These are phyloP conservation scores for Hydrotaea cyrtoneurina DNA, from an alignment of 2,888 invertebrate species.

Conservation along the genomic window DNA sequence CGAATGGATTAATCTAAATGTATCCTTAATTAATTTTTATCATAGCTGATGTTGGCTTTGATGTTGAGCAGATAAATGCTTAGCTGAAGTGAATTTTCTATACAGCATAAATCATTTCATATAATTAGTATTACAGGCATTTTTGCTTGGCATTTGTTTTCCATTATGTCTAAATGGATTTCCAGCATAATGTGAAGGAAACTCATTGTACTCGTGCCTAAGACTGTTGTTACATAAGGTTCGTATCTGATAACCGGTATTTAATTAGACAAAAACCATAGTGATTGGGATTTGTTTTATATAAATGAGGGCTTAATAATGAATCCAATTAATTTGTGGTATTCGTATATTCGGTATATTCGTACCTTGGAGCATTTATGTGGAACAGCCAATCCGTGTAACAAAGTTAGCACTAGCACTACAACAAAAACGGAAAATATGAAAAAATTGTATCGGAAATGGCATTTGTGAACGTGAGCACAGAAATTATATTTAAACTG, in stretches of 20 bases:
- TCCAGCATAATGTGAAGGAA: too few relatives aligned
- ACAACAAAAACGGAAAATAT: too few relatives aligned
- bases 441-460: too few relatives aligned
- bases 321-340: neutral
- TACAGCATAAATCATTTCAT: neutral
- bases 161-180: neutral
- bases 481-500: too few relatives aligned
- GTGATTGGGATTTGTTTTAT: neutral
- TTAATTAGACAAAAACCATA: too few relatives aligned
- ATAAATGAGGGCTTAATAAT: neutral
- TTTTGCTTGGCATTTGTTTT: neutral
- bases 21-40: constrained; percentile 40
- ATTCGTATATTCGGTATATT: too few relatives aligned
- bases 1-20: constrained; percentile 17
- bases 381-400: neutral
- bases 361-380: neutral
- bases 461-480: too few relatives aligned
- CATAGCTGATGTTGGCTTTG: constrained; percentile 26
- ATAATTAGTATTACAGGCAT: constrained; percentile 7
- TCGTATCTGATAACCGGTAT: too few relatives aligned
- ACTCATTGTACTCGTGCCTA: too few relatives aligned
- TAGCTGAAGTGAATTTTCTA: neutral
- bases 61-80: constrained; percentile 18
- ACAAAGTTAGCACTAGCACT: neutral
- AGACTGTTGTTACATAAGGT: too few relatives aligned